These are phyloP conservation scores for Alces alces DNA, from an alignment of 2,113 vertebrate species.

Conservation along the genomic window DNA sequence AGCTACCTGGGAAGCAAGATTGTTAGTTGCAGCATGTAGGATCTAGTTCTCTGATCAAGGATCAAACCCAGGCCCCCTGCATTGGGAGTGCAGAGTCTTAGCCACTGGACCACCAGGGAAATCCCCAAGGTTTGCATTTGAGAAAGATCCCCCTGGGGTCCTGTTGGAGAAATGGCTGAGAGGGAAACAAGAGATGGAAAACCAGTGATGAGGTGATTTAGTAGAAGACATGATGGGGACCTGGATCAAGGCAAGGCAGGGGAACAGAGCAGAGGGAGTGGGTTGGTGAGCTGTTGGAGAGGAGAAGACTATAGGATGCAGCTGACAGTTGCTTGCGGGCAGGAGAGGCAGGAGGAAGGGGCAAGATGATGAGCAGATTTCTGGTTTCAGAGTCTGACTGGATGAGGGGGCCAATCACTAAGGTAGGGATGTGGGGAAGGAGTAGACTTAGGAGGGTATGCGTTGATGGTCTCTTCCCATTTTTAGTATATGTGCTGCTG, in stretches of 20 bases:
- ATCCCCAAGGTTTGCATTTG: not conserved
- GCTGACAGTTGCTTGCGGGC: not conserved
- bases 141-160: not conserved
- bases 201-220: not conserved
- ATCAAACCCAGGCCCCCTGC: not conserved
- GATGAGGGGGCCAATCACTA: not conserved
- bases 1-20: not conserved
- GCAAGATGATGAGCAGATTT: not conserved
- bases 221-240: not conserved
- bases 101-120: not conserved
- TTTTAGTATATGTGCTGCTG: no score
- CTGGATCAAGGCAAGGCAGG: not conserved
- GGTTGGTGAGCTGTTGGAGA: not conserved
- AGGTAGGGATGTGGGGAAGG: not conserved
- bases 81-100: not conserved
- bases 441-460: not conserved
- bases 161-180: not conserved
- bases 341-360: not conserved
- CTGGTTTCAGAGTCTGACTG: not conserved
- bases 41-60: not conserved
- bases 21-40: not conserved
- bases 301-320: rapidly evolving
- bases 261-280: not conserved
- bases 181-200: not conserved
- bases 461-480: not conserved